A percentile compares a stretch with the other conserved stretches of the same genome.
Conservation (phyloP, 2,113 vertebrate genomes). For the Ivindomyrus marchei region DNA sequence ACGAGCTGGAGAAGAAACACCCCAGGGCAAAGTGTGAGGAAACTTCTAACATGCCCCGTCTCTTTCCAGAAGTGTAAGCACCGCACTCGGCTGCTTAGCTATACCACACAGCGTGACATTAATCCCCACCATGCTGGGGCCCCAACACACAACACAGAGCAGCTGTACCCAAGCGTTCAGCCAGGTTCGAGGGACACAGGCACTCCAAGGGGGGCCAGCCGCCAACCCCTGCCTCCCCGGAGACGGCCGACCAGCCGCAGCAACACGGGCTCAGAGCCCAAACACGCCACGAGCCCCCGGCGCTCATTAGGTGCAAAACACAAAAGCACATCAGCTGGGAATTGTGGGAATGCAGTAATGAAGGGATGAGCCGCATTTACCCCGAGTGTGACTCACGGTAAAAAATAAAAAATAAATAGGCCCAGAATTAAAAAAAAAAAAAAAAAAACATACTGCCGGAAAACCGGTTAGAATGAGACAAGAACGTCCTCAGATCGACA, state of each 20-base stretch:
- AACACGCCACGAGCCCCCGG: neutral
- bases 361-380: neutral
- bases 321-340: neutral
- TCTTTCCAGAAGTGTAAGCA: neutral
- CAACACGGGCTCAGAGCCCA: neutral
- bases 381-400: neutral
- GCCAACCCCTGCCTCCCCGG: neutral
- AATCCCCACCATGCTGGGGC: neutral
- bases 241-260: neutral
- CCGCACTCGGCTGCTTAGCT: neutral
- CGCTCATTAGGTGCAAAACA: neutral
- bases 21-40: neutral
- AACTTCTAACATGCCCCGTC: neutral
- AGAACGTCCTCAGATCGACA: neutral
- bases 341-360: slow-evolving; percentile 5
- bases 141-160: neutral
- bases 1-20: neutral
- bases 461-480: neutral
- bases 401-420: neutral
- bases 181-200: neutral
- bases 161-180: neutral
- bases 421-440: neutral
- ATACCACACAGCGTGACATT: neutral
- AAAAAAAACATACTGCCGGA: neutral
- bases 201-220: neutral